Evolutionary conservation across 30 jellyfish, hydroid and myxozoan genomes (phyloP), one percentile per base, ranked within the genome.

Genomic region (Aurelia aurita complex sp. Pacific): DNA sequence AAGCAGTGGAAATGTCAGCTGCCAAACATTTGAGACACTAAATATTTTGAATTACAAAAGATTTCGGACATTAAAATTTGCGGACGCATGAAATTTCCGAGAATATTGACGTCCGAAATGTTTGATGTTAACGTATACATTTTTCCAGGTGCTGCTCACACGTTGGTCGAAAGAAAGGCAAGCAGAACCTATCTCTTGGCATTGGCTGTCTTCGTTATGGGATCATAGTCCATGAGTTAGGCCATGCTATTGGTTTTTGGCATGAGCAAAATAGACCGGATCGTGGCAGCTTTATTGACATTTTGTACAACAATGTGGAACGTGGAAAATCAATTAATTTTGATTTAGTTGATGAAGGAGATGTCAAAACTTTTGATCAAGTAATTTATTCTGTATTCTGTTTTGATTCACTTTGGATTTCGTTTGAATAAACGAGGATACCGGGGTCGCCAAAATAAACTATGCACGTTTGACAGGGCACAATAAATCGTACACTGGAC

Each of bases 221-320:
- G 34, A 93, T 93, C 68, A 72, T 93, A 43, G 96, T 93, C 61
- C 98, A 93, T 76, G 98, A 93, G 80, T 69, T 93, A 18, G 98
- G 98, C 66, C 98, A 93, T 74, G 90, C 97, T 14, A 85, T 93
- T 64, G 98, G 98, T 4, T 93, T 93, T 81, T 93, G 96, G 96
- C 98, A 93, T 69, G 98, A 93, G 42, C 98, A 93, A 72, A 87
- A 87, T 67, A 73, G 98, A 7, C 98, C 98, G 8, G 98, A 93
- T 77, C 96, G 98, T 15, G 90, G 97, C 69, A 93, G 91, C 43
- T 93, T 88, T 65, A 83, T 93, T 19, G 98, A 93, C 76, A 93
- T 93, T 17, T 70, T 93, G 32, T 93, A 93, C 81, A 89, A 82
- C 65, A 93, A 93, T 80, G 94, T 93, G 4, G 98, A 88, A 12